These are phyloP conservation scores for Hoplodrina blanda DNA, from an alignment of 2,888 invertebrate species.

Conservation along the genomic window DNA sequence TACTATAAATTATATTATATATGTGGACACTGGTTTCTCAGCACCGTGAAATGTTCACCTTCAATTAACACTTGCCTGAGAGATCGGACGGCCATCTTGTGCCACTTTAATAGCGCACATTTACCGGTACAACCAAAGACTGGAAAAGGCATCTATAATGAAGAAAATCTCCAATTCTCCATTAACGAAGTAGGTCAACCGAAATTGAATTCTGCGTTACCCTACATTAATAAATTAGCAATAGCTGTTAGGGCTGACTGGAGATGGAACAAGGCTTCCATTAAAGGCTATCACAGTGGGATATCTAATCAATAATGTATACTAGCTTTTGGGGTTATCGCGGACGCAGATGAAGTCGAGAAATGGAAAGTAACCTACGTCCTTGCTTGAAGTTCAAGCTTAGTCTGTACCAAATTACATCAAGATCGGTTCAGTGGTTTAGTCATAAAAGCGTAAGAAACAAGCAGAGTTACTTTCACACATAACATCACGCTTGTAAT, in stretches of 20 bases:
- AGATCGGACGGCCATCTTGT: conserved; percentile 14
- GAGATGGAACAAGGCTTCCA: conserved; percentile 24
- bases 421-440: too few relatives aligned
- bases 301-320: conserved; percentile 1
- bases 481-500: too few relatives aligned
- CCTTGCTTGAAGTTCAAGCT: too few relatives aligned
- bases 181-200: conserved; percentile 26
- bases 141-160: conserved; percentile 1
- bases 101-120: background rate
- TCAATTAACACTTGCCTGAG: conserved; percentile 7
- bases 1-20: too few relatives aligned
- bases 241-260: background rate
- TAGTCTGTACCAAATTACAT: too few relatives aligned
- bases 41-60: background rate
- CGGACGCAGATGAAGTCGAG: too few relatives aligned
- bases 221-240: conserved; percentile 31
- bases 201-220: conserved; percentile 23
- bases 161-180: conserved; percentile 8
- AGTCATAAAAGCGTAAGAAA: too few relatives aligned
- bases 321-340: too few relatives aligned
- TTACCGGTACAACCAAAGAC: background rate
- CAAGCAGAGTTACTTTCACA: too few relatives aligned
- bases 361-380: too few relatives aligned
- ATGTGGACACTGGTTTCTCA: background rate
- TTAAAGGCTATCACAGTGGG: conserved; percentile 29